These are phyloP conservation scores for Protobothrops mucrosquamatus DNA, from an alignment of 2,113 vertebrate species.

Conservation along the genomic window DNA sequence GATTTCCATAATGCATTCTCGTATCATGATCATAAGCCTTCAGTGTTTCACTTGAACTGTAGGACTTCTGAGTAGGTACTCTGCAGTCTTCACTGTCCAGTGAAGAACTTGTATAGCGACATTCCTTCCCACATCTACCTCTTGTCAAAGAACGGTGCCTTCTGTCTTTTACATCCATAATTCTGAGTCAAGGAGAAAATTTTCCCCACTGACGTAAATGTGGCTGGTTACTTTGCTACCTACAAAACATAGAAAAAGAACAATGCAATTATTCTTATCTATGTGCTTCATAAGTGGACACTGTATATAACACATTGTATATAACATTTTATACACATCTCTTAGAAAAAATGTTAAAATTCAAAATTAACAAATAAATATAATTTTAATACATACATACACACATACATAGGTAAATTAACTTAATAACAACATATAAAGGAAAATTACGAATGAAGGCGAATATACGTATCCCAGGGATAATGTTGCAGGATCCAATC, in stretches of 20 bases:
- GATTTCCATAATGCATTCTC: slow-evolving; percentile 89
- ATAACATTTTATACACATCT: neutral
- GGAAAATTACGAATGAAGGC: neutral
- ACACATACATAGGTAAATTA: slow-evolving; percentile 24
- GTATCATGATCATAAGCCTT: slow-evolving; percentile 94
- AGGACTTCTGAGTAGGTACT: slow-evolving; percentile 95
- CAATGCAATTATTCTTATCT: neutral
- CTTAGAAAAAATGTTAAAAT: neutral
- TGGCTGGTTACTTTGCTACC: slow-evolving; percentile 52
- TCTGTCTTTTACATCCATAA: slow-evolving; percentile 93
- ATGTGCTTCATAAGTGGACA: neutral
- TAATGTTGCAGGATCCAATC: too few relatives aligned
- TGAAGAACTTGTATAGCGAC: slow-evolving; percentile 88
- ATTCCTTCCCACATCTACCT: slow-evolving; percentile 85
- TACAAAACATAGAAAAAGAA: slow-evolving; percentile 43
- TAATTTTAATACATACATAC: neutral
- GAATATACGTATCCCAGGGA: too few relatives aligned
- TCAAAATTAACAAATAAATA: neutral
- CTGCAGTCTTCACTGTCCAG: slow-evolving; percentile 90
- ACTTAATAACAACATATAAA: slow-evolving; percentile 14
- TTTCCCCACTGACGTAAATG: slow-evolving; percentile 23
- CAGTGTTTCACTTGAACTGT: slow-evolving; percentile 95
- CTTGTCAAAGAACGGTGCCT: slow-evolving; percentile 89
- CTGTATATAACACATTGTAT: neutral
- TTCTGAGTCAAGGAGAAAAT: neutral